A percentile compares a stretch with the other conserved stretches of the same genome.
Evolutionary conservation across 23 tunicate species (phyloP).

Genomic region (Botrylloides violaceus): DNA sequence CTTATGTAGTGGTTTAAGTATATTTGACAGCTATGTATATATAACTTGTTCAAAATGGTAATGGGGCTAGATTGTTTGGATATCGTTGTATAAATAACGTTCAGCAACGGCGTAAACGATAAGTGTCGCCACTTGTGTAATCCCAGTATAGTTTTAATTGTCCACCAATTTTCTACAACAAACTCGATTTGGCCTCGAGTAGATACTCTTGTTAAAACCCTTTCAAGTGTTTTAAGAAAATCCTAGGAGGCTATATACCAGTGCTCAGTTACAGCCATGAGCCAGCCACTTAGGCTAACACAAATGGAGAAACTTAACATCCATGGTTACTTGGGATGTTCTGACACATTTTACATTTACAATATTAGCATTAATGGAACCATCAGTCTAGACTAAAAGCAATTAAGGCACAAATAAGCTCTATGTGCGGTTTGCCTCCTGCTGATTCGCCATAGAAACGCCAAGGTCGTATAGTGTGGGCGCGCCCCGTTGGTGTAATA

Average conservation of each 20-base stretch:
- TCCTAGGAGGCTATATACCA: not conserved
- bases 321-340: no score
- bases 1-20: no score
- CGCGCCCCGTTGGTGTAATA: not conserved
- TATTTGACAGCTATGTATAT: no score
- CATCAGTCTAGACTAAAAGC: not conserved
- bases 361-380: no score
- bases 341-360: no score
- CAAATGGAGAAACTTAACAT: no score
- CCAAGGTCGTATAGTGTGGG: not conserved
- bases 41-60: no score
- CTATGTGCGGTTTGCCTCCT: not conserved
- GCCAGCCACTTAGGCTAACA: no score
- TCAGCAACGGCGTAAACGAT: no score
- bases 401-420: not conserved
- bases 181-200: constrained; percentile 1
- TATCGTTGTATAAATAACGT: no score
- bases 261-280: no score
- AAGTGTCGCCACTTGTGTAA: constrained; percentile 16
- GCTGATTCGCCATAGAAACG: not conserved
- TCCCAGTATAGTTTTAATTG: not conserved
- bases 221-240: not conserved
- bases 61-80: no score
- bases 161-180: not conserved
- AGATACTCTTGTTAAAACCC: not conserved